Evolutionary conservation across 2,888 invertebrate species (phyloP).

Genomic region (Chloromyia formosa): DNA sequence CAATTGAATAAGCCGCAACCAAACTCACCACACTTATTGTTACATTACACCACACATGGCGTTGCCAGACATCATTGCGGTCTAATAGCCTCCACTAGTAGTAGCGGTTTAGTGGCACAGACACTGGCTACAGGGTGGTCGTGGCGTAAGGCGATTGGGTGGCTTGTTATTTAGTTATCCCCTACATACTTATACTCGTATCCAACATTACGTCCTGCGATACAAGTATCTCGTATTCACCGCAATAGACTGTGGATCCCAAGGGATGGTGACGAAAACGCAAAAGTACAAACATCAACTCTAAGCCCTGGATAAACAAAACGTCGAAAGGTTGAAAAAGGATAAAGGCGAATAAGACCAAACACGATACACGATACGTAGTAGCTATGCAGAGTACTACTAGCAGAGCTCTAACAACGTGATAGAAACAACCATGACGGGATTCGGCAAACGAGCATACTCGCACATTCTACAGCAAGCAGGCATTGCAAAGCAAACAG

Average conservation of each 20-base stretch:
- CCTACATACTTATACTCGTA: too few relatives aligned
- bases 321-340: conserved; percentile 20
- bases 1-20: conserved; percentile 42
- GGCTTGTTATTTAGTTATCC: background rate
- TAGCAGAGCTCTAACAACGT: background rate
- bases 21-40: conserved; percentile 44
- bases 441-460: background rate
- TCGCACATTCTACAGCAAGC: background rate
- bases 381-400: background rate
- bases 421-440: background rate
- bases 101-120: background rate
- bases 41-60: conserved; percentile 31
- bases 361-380: background rate
- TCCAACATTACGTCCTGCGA: background rate
- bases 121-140: background rate
- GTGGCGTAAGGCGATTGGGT: background rate
- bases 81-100: background rate
- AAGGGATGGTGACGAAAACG: background rate
- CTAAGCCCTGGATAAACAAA: conserved; percentile 18
- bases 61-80: conserved; percentile 36
- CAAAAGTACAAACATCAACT: background rate
- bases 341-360: conserved; percentile 19
- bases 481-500: too few relatives aligned
- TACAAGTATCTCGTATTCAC: background rate
- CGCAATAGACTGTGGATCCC: background rate